Conservation (phyloP, 2,888 invertebrate genomes). For the Sesia bembeciformis region DNA sequence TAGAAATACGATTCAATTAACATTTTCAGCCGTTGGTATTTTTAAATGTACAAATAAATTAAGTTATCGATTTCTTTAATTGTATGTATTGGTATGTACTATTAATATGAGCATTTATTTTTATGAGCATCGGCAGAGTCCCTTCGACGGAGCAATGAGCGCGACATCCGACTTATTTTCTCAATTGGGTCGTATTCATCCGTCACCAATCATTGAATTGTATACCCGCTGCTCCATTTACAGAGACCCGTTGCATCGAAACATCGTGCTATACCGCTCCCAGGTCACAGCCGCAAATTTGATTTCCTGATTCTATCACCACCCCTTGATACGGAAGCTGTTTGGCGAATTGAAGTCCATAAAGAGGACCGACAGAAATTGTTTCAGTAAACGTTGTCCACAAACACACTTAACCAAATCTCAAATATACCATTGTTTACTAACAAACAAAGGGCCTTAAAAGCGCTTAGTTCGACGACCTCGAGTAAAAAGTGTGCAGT, state of each 20-base stretch:
- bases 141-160: conserved; percentile 25
- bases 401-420: conserved; percentile 23
- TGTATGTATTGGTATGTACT: no score
- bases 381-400: conserved; percentile 29
- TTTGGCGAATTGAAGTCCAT: conserved; percentile 11
- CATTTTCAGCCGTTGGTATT: conserved; percentile 19
- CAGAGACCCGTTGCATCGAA: conserved; percentile 26
- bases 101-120: no score
- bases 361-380: conserved; percentile 16
- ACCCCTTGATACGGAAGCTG: conserved; percentile 10
- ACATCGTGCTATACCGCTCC: conserved; percentile 16
- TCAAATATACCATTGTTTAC: conserved; percentile 35
- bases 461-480: conserved; percentile 39
- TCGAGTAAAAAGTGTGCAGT: conserved; percentile 32
- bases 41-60: not conserved
- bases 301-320: conserved; percentile 42
- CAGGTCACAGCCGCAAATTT: conserved; percentile 31
- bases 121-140: not conserved
- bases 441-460: conserved; percentile 38
- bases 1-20: conserved; percentile 30
- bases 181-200: conserved; percentile 36
- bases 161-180: conserved; percentile 41
- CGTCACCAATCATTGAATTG: conserved; percentile 26
- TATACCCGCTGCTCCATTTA: conserved; percentile 46
- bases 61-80: no score